phyloP scores from a whole-genome alignment of 2,113 vertebrate species.

The Pardalotus punctatus region DNA sequence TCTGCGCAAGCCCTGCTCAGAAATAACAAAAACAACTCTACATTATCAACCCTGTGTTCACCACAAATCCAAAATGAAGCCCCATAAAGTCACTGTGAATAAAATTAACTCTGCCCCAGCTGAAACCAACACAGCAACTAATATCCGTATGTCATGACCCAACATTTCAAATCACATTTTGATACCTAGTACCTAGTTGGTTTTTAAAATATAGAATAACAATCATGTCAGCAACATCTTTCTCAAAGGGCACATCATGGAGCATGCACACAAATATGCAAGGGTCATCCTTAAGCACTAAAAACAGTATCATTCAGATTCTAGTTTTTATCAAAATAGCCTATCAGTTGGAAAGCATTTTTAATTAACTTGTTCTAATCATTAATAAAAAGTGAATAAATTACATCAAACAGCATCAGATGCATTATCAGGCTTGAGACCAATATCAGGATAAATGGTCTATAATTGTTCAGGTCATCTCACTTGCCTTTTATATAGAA shows the following conservation, averaged over 20 bases:
- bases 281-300: not conserved
- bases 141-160: rapidly evolving
- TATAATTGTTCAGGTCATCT: not conserved
- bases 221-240: rapidly evolving
- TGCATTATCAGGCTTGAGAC: not conserved
- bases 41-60: not conserved
- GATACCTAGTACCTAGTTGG: not conserved
- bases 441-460: not conserved
- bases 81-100: too few species aligned
- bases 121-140: not conserved
- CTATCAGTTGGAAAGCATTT: not conserved
- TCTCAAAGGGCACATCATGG: not conserved
- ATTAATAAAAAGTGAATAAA: not conserved
- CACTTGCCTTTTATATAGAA: not conserved
- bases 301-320: not conserved
- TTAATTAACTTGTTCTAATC: not conserved
- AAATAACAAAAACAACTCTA: not conserved
- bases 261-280: not conserved
- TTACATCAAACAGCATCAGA: rapidly evolving
- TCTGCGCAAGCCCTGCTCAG: not conserved
- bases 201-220: not conserved
- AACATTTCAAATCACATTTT: not conserved
- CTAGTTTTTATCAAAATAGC: not conserved
- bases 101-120: not conserved
- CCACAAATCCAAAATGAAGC: not conserved